Base-by-base conservation (phyloP, 2,888 invertebrate genomes). In the Lagria hirta region DNA sequence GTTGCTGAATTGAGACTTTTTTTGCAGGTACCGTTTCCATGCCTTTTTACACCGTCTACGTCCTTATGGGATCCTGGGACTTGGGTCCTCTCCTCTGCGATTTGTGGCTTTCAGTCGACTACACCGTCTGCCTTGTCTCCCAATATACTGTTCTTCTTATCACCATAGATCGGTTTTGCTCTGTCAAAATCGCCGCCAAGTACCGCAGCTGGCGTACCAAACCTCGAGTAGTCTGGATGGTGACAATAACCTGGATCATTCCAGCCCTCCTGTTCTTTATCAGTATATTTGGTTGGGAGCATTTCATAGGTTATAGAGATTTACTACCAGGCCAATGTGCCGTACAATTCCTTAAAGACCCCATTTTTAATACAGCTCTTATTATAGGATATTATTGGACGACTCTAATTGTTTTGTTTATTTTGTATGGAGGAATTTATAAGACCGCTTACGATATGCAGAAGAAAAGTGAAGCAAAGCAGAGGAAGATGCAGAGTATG, bases 91-190 rank as follows among this genome's bases (percentile, higher is more conserved):
- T 98, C 45, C 78, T 97, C 4, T 99, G 98, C 70, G 98, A 99
- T 72, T 80, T 99, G 37, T 99, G 99, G 99, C 80, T 99, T 4
- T 95, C 97, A 1, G 90, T 97, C 33, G 99, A 99, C 74, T 99
- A 99, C 75, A 98, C 98, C 11, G 98, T 98, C 16, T 99, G 99
- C 68, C 80, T 99, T 30, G 97, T 97, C 15, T 99, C 98, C 4
- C 98, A 99, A 71, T 99, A 99, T 73, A 99, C 99, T 1, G 99
- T 99, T 8, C 81, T 99, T 42, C 81, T 98, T 49, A 99, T 99
- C 65, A 99, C 99, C 16, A 92, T 98, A 51, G 99, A 99, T 73
- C 82, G 99, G 57, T 99, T 94, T 73, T 98, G 98, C 73, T 97
- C 97, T 16, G 98, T 99, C 3, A 97, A 95, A 76, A 96, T 97